Evolutionary conservation across 2,797 vertebrate genomes (phyloP), one percentile per base, ranked within the genome.

Genomic region (Peromyscus nudipes): DNA sequence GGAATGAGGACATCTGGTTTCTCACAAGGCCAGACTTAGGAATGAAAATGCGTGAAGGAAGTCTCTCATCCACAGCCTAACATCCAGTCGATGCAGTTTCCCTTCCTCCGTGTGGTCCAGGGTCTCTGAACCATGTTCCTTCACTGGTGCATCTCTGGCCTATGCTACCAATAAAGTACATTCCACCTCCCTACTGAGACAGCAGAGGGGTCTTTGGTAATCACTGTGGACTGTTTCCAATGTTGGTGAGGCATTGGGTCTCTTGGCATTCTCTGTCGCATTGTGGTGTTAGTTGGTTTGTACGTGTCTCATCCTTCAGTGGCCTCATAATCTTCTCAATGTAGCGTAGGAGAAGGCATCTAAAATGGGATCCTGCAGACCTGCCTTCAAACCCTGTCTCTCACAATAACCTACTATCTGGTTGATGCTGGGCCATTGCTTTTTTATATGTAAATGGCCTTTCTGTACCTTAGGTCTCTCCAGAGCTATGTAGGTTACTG

Each of bases 21-120:
- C 37, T 25, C 6, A 19, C 0, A 0, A 86, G 79, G 9, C 12
- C 83, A 6, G 82, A 88, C 34, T 57, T 52, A 37, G 0, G 6
- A 60, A 17, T 77, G 16, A 86, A 27, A 64, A 55, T 31, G 6
- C 6, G 25, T 11, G 6, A 23, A 46, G 16, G 82, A n/a, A 2
- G 13, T 86, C 43, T 64, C 62, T 64, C 73, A 65, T 23, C n/a
- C 1, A 0, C 31, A 73, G 31, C 12, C 10, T 52, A 8, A 69
- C 11, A 10, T n/a, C 0, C 2, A 14, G 5, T 52, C 13, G 0
- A 1, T 27, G 0, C 1, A 19, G 16, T 73, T 85, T 65, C 23
- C 62, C 60, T 90, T 37, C 12, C 4, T 52, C 57, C 29, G 23
- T 4, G 5, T 69, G 34, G 2, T 40, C 25, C 2, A 9, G 27